Conservation (phyloP, 2,888 invertebrate species). For the Liopterus haemorrhoidalis region DNA sequence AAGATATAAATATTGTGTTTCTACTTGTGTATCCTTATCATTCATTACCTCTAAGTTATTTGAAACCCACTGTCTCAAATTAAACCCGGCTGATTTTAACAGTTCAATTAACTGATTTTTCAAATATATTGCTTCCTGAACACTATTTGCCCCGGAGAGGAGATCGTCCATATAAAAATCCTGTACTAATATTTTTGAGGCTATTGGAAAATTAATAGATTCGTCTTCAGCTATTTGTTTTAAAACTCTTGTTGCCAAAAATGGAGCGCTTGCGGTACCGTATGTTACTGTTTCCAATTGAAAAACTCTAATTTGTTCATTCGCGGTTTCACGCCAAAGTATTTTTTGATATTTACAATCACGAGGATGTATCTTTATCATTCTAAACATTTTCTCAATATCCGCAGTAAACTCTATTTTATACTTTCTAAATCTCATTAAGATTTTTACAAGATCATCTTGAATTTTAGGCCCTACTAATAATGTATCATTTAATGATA, state of each 20-base stretch:
- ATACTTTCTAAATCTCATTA: conserved; percentile 33
- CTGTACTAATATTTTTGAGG: too few species aligned
- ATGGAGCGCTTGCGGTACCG: conserved; percentile 32
- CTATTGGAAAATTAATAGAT: too few species aligned
- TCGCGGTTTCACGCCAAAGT: conserved; percentile 33
- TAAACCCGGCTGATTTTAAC: too few species aligned
- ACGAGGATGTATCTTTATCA: conserved; percentile 29
- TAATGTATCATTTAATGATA: conserved; percentile 37
- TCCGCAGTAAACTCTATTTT: conserved; percentile 35
- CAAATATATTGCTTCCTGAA: conserved; percentile 20
- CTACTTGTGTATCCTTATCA: too few species aligned
- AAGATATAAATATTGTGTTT: too few species aligned
- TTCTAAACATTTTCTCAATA: conserved; percentile 38
- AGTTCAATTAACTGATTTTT: conserved; percentile 15
- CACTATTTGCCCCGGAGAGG: conserved; percentile 24
- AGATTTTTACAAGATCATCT: conserved; percentile 32
- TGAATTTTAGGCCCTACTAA: conserved; percentile 35
- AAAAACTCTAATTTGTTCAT: conserved; percentile 20
- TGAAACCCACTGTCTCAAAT: too few species aligned
- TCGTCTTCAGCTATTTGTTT: conserved; percentile 29
- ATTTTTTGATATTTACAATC: conserved; percentile 36
- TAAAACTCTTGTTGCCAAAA: conserved; percentile 24
- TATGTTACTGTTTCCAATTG: conserved; percentile 35
- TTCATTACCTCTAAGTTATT: too few species aligned
- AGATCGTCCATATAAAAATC: conserved; percentile 36